These are phyloP conservation scores for Anguilla marmorata DNA, from an alignment of 2,797 vertebrate genomes.

Conservation along the genomic window DNA sequence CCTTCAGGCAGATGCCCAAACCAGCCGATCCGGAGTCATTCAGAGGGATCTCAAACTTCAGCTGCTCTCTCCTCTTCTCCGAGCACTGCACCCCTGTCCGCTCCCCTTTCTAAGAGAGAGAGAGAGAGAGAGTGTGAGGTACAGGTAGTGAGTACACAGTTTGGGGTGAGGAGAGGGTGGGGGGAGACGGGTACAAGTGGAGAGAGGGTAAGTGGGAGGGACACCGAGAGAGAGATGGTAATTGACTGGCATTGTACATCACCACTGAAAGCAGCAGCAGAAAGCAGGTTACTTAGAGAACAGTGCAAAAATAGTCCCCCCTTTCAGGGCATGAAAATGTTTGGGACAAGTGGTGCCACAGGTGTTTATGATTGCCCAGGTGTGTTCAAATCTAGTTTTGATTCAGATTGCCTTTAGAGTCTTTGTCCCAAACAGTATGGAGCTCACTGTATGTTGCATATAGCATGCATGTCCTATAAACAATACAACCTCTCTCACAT, in stretches of 20 bases:
- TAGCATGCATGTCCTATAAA: background rate
- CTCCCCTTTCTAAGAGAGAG: slow-evolving; percentile 82
- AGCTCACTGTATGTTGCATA: too few relatives aligned
- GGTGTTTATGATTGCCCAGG: too few relatives aligned
- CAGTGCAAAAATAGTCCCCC: background rate
- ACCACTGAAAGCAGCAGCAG: slow-evolving; percentile 41
- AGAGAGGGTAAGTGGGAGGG: background rate
- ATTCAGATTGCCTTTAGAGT: too few relatives aligned
- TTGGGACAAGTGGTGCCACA: too few relatives aligned
- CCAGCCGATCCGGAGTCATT: slow-evolving; percentile 95
- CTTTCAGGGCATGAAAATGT: too few relatives aligned
- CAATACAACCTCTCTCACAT: background rate
- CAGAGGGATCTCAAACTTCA: slow-evolving; percentile 93
- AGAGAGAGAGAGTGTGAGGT: background rate
- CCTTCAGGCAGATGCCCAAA: slow-evolving; percentile 94
- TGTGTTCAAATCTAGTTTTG: too few relatives aligned
- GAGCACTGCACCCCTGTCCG: slow-evolving; percentile 64
- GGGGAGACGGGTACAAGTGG: background rate
- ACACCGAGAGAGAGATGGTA: background rate
- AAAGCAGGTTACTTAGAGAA: slow-evolving; percentile 24
- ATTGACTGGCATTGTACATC: slow-evolving; percentile 44
- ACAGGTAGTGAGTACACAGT: slow-evolving; percentile 1
- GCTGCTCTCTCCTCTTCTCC: slow-evolving; percentile 84
- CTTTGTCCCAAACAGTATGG: too few relatives aligned
- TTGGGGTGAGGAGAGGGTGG: slow-evolving; percentile 18